Evolutionary conservation across 2,797 vertebrate genomes (phyloP), one percentile per base, ranked within the genome.

Genomic region (Helicolenus hilgendorfi): DNA sequence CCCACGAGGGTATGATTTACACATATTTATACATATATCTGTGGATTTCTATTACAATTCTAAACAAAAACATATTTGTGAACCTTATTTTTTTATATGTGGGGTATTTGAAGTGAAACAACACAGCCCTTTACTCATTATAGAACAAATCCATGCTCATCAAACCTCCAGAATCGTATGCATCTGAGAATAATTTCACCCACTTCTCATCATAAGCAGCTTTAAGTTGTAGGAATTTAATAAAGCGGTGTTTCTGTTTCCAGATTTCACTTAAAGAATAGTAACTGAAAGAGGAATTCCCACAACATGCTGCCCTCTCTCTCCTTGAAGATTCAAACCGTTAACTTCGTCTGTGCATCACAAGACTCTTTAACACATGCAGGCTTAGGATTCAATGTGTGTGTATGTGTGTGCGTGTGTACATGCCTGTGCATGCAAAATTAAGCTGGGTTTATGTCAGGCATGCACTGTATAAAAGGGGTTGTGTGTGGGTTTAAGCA

Each of bases 401-500:
- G 7, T 59, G 56, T 59, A 13, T 29, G 58, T 60, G 58, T 18
- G 13, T 77, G 72, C 79, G 49, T 79, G 7, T 83, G 63, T 33
- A 10, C 29, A 56, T 53, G 59, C 15, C 24, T 79, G 13, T 75
- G 53, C 11, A 41, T 87, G 72, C 29, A 82, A 38, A 58, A 79
- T 72, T 71, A 63, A 84, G 74, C 60, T 72, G 56, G 77, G 36
- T 55, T 88, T 71, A 87, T 78, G 74, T 87, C 77, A 79, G 62
- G 82, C 75, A 81, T 80, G 41, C 31, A 38, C 56, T 75, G 55
- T 41, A 92, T 89, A 73, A 91, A 91, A 79, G 86, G 26, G 63
- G 36, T 80, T 81, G 85, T 94, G 90, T 93, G 72, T 79, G 74
- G 70, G 22, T 93, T 86, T 80, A 82, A 84, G 85, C 75, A 83